Conservation (phyloP, 2,113 vertebrate species). For the Felis chaus region DNA sequence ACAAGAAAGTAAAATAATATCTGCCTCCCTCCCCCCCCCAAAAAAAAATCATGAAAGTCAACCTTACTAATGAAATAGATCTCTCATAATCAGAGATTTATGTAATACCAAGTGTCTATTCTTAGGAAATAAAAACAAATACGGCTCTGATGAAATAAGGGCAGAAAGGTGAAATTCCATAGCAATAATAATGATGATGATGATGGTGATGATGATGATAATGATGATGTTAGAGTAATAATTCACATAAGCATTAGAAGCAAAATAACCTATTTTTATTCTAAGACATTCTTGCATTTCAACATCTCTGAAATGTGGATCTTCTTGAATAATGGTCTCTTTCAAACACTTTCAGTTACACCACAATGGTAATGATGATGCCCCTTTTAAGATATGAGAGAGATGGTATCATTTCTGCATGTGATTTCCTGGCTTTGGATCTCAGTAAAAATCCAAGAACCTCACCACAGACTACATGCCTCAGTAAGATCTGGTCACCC, state of each 20-base stretch:
- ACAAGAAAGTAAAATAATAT: neutral
- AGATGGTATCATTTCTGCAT: neutral
- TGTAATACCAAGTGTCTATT: neutral
- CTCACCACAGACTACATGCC: fast-evolving
- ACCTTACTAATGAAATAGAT: neutral
- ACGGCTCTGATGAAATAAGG: neutral
- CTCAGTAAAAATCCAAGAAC: neutral
- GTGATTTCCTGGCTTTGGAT: neutral
- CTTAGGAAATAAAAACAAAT: neutral
- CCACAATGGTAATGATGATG: neutral
- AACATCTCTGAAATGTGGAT: neutral
- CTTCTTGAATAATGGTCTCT: neutral
- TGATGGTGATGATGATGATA: neutral
- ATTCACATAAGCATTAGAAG: neutral
- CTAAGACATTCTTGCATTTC: neutral
- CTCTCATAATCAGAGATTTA: neutral
- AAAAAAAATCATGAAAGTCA: neutral
- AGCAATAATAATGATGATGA: neutral
- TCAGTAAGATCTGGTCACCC: neutral
- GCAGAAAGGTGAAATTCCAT: neutral
- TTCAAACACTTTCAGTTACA: neutral
- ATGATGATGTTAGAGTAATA: neutral
- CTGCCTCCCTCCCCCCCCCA: neutral
- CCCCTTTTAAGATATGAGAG: neutral
- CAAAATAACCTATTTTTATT: neutral